Evolutionary conservation across 2,797 vertebrate species (phyloP).

Genomic region (Enteromius trimaculatus): DNA sequence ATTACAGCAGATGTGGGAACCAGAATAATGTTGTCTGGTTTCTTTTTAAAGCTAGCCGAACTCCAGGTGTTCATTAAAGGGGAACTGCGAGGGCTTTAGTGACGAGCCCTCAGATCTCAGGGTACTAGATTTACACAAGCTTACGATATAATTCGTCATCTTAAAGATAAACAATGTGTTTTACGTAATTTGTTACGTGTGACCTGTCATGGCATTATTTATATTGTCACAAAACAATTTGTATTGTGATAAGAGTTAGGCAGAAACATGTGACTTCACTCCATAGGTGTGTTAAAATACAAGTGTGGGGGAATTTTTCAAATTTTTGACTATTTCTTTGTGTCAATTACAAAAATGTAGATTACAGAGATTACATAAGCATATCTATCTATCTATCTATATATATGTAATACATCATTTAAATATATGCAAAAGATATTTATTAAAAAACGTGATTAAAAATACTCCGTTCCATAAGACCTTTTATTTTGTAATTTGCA

Average conservation of each 20-base stretch:
- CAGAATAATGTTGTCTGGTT: constrained; percentile 6
- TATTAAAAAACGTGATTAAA: not conserved
- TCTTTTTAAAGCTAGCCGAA: constrained; percentile 11
- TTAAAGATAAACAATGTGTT: not conserved
- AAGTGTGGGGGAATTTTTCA: no score
- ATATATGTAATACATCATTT: not conserved
- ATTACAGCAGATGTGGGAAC: constrained; percentile 12
- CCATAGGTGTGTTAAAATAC: not conserved
- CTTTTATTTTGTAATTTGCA: no score
- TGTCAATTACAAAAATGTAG: no score
- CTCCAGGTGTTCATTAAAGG: constrained; percentile 12
- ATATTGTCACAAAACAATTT: not conserved
- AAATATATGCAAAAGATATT: no score
- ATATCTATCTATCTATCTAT: not conserved
- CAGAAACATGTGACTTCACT: not conserved
- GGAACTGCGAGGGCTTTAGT: not conserved
- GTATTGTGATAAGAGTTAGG: not conserved
- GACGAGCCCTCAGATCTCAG: not conserved
- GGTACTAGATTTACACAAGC: not conserved
- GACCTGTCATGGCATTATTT: not conserved
- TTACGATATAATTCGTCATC: not conserved
- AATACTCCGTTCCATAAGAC: not conserved
- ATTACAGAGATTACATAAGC: no score
- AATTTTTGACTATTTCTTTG: no score
- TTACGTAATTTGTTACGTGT: not conserved